Percentiles rank a stretch among this genome's conserved stretches.
Conservation (phyloP, 2,888 invertebrate species). For the Sesamia inferens region DNA sequence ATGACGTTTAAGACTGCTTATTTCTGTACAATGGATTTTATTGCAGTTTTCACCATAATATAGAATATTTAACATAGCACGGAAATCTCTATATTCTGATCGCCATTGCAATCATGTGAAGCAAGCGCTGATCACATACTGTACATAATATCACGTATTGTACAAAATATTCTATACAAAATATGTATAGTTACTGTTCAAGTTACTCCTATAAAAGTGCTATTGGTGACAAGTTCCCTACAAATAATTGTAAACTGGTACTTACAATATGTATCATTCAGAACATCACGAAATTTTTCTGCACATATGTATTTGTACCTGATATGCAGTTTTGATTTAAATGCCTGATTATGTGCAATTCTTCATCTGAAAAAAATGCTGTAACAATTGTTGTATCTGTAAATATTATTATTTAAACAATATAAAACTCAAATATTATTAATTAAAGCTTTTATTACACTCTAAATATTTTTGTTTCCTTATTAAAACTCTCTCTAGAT, state of each 20-base stretch:
- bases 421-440: slow-evolving; percentile 64
- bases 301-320: slow-evolving; percentile 72
- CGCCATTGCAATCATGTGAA: background rate
- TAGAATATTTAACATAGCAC: background rate
- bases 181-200: slow-evolving; percentile 20
- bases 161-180: slow-evolving; percentile 22
- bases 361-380: slow-evolving; percentile 81
- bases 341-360: slow-evolving; percentile 62
- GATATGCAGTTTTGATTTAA: slow-evolving; percentile 69
- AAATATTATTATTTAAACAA: slow-evolving; percentile 71
- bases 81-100: slow-evolving; percentile 6
- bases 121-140: background rate
- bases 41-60: background rate
- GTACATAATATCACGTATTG: too few relatives aligned
- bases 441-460: slow-evolving; percentile 76
- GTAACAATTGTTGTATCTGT: slow-evolving; percentile 72
- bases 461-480: slow-evolving; percentile 85
- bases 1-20: too few relatives aligned
- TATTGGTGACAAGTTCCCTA: slow-evolving; percentile 11
- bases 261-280: slow-evolving; percentile 44
- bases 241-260: slow-evolving; percentile 29
- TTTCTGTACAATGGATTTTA: background rate
- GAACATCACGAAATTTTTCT: slow-evolving; percentile 55
- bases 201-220: slow-evolving; percentile 8
- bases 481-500: slow-evolving; percentile 63